A percentile compares a stretch with the other conserved stretches of the same genome.
Conservation (phyloP, 92 coral and sea anemone genomes). For the Diadumene lineata region DNA sequence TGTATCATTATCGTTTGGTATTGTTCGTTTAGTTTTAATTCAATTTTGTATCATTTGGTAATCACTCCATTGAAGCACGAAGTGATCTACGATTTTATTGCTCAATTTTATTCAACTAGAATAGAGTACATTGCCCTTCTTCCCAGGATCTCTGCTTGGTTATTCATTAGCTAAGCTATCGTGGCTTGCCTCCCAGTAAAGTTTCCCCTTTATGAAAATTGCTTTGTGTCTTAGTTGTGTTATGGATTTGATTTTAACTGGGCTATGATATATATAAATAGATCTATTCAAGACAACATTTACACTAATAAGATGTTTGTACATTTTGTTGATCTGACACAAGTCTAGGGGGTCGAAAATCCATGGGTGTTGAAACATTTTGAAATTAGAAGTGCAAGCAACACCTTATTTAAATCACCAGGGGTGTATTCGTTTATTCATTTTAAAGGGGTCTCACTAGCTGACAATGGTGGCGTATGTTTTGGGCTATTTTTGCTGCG, state of each 20-base stretch:
- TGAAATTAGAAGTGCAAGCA: conserved; percentile 27
- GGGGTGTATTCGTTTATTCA: not conserved
- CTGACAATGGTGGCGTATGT: not conserved
- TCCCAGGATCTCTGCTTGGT: too few species aligned
- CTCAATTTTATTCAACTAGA: not conserved
- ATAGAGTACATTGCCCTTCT: too few species aligned
- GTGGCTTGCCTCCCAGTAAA: not conserved
- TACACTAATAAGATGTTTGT: conserved; percentile 8
- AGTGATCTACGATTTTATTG: too few species aligned
- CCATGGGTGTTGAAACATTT: conserved; percentile 28
- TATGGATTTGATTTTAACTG: conserved; percentile 3
- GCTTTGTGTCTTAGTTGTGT: not conserved
- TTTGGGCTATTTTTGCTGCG: not conserved
- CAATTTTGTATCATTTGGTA: too few species aligned
- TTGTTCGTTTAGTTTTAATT: not conserved
- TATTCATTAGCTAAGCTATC: too few species aligned
- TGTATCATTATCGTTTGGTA: not conserved
- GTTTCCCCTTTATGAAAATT: not conserved
- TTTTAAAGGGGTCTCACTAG: not conserved
- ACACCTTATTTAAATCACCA: conserved; percentile 21
- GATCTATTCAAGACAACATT: not conserved
- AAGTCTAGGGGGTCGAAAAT: conserved; percentile 35
- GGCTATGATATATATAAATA: not conserved
- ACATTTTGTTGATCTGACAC: conserved; percentile 20
- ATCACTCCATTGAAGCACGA: too few species aligned